phyloP scores from a whole-genome alignment of 2,113 vertebrate genomes.

The Callocephalon fimbriatum region DNA sequence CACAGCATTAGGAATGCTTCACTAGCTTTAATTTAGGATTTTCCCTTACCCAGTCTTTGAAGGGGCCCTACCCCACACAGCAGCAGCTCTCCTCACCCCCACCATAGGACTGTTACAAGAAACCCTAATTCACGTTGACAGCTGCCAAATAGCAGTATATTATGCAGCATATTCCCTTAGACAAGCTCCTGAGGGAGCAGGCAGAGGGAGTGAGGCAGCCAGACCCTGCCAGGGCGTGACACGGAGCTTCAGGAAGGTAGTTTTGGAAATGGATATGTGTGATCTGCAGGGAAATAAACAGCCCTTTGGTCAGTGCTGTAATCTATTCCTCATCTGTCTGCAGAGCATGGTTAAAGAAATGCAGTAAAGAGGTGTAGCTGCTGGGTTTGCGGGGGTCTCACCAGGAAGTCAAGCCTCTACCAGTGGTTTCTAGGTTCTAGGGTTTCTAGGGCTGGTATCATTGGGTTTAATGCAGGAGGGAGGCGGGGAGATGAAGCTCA shows the following conservation, averaged over 20 bases:
- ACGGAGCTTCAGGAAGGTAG: neutral
- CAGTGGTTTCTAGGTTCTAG: neutral
- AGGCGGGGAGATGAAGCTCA: neutral
- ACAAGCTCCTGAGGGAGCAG: constrained; percentile 2
- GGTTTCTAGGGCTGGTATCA: neutral
- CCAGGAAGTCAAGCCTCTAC: neutral
- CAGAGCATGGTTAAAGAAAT: neutral
- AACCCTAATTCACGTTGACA: constrained; percentile 7
- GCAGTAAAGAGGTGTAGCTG: neutral
- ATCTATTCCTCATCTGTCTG: neutral
- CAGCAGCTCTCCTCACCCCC: neutral
- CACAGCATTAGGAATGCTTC: too few species aligned
- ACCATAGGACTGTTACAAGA: neutral
- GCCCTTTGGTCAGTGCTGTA: neutral
- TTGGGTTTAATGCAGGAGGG: neutral
- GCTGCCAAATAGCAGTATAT: constrained; percentile 25
- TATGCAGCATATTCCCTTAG: neutral
- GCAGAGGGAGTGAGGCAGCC: neutral
- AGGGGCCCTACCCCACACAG: too few species aligned
- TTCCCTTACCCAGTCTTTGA: too few species aligned
- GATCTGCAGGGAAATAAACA: neutral
- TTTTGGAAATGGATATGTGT: neutral
- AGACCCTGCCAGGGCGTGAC: neutral
- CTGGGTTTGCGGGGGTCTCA: neutral
- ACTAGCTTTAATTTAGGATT: too few species aligned